Evolutionary conservation across 2,113 vertebrate genomes (phyloP), one percentile per base, ranked within the genome.

Genomic region (Cepphus grylle): DNA sequence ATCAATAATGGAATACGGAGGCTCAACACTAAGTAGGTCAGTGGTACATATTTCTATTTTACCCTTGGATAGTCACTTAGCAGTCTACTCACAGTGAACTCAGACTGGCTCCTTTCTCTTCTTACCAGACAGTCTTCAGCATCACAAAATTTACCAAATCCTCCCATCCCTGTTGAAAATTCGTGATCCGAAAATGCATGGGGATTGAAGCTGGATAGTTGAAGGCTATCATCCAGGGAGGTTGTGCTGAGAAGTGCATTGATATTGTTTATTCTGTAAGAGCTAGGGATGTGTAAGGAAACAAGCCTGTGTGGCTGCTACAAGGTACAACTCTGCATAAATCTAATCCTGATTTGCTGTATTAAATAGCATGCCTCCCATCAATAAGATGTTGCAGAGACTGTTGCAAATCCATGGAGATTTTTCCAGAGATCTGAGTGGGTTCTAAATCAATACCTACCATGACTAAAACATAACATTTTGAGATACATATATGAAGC

Each of bases 1-100:
- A 96, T 97, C 94, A 95, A 92, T 96, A 96, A 96, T 92, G 86
- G 85, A 90, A 59, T 63, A 63, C 23, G 55, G 76, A 92, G 82
- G 81, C 50, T 15, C 38, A 88, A 2, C 61, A 78, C 32, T 74
- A 95, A 93, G 72, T 96, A 93, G 85, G 96, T 90, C 92, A 96
- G 85, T 96, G 79, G 90, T 65, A 94, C 92, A 71, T 49, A 52
- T 47, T 81, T 78, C 76, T 86, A 0, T 38, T 95, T 92, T 81
- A 81, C 42, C 42, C 77, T 84, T 86, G 72, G 27, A 70, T 42
- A 73, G 79, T 71, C 42, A 55, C 34, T 87, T 23, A 52, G 47
- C 38, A 62, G 17, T 49, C 59, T 49, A 20, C 55, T 84, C 74
- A 52, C 34, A 45, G 36, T 15, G 40, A 83, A 40, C 58, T 69